Percentiles rank a stretch among this genome's conserved stretches.
phyloP scores from a whole-genome alignment of 35 echinoderm and acorn worm species.

The Lytechinus pictus region DNA sequence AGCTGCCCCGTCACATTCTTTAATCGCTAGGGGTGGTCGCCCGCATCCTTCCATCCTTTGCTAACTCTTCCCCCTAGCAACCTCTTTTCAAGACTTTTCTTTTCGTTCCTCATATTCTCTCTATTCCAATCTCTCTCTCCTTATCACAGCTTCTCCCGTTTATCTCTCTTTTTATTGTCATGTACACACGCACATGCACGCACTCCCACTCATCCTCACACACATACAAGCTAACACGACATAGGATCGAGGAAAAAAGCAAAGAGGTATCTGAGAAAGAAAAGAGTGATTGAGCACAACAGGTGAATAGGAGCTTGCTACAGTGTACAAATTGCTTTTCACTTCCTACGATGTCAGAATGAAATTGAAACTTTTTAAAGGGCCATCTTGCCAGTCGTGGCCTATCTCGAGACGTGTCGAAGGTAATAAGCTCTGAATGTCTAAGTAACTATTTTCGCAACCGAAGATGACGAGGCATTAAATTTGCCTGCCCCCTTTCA shows the following conservation, averaged over 20 bases:
- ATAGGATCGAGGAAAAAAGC: background rate
- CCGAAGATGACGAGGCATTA: background rate
- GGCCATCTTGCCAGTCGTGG: background rate
- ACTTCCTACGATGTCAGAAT: background rate
- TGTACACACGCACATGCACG: no score
- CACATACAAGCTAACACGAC: background rate
- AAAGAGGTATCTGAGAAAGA: background rate
- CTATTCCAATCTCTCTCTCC: background rate
- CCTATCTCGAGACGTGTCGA: background rate
- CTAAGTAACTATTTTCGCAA: background rate
- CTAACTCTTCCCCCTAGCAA: background rate
- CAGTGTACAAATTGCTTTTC: slow-evolving; percentile 49
- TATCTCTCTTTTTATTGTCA: background rate
- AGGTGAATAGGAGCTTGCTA: slow-evolving; percentile 41
- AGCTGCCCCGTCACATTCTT: background rate
- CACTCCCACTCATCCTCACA: background rate
- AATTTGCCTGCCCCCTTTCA: background rate
- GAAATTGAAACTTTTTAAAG: slow-evolving; percentile 35
- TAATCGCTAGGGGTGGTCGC: slow-evolving; percentile 35
- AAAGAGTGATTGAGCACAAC: slow-evolving; percentile 18
- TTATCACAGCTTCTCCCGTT: background rate
- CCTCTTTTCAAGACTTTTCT: background rate
- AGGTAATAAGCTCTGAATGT: background rate
- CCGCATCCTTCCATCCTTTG: background rate
- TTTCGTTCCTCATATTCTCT: background rate